Evolutionary conservation across 2,888 invertebrate genomes (phyloP).

Genomic region (Macrosiphum euphorbiae): DNA sequence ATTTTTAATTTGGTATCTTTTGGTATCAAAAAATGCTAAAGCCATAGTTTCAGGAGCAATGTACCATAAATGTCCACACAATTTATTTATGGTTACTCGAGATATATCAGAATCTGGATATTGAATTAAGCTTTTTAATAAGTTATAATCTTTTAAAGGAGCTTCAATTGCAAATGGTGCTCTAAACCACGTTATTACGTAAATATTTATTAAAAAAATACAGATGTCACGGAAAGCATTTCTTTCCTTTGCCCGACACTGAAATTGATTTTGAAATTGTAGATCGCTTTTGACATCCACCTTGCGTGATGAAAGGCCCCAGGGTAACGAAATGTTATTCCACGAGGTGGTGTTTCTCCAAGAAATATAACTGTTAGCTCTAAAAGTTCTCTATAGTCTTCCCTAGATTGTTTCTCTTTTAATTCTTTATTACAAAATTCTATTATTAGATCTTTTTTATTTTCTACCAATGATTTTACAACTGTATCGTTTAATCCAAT

Average conservation of each 20-base stretch:
- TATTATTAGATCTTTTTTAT: background rate
- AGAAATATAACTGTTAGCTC: constrained; percentile 7
- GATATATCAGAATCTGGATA: constrained; percentile 13
- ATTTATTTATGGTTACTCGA: background rate
- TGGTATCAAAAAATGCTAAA: background rate
- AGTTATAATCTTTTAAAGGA: background rate
- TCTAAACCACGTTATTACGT: background rate
- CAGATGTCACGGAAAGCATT: background rate
- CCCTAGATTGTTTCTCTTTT: constrained; percentile 19
- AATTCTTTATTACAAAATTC: constrained; percentile 18
- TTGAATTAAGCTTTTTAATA: background rate
- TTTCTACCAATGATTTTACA: too few species aligned
- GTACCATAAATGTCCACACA: background rate
- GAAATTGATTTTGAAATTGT: background rate
- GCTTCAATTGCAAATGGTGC: background rate
- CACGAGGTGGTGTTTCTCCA: background rate
- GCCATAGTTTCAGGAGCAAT: background rate
- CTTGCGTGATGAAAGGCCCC: background rate
- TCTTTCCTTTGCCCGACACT: background rate
- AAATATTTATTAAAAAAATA: background rate
- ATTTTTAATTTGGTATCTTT: background rate
- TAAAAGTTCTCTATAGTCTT: background rate
- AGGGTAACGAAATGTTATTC: constrained; percentile 5
- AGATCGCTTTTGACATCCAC: constrained; percentile 4
- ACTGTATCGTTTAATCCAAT: constrained; percentile 19